These are phyloP conservation scores for Neoniphon sammara DNA, from an alignment of 2,797 vertebrate species.

Conservation along the genomic window DNA sequence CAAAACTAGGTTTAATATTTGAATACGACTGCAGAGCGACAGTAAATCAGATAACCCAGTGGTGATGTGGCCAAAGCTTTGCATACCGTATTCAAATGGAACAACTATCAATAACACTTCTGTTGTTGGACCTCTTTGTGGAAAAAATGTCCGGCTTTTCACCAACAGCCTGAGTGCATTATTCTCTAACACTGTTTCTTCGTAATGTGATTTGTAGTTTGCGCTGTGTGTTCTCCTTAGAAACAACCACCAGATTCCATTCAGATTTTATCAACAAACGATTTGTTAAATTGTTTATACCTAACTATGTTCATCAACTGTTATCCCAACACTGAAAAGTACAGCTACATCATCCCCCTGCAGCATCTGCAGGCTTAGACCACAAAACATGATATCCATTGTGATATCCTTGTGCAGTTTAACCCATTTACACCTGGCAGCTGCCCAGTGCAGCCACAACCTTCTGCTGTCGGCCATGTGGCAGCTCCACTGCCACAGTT, in stretches of 20 bases:
- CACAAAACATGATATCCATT: too few species aligned
- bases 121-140: neutral
- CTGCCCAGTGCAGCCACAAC: too few species aligned
- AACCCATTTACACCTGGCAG: too few species aligned
- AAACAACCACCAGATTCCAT: conserved; percentile 25
- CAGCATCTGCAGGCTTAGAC: neutral
- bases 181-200: neutral
- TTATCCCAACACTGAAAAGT: neutral
- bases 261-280: neutral
- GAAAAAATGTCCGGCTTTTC: conserved; percentile 13
- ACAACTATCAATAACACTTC: neutral
- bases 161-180: conserved; percentile 2
- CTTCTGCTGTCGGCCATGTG: too few species aligned
- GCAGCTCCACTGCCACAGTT: too few species aligned
- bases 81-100: neutral
- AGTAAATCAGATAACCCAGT: neutral
- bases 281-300: neutral
- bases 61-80: neutral
- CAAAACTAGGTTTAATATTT: neutral
- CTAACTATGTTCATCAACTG: neutral
- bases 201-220: neutral
- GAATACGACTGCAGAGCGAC: neutral
- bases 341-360: conserved; percentile 1
- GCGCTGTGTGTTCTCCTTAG: neutral
- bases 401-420: too few species aligned